These are phyloP conservation scores for Anarhynchus alexandrinus DNA, from an alignment of 2,113 vertebrate genomes.

Conservation along the genomic window DNA sequence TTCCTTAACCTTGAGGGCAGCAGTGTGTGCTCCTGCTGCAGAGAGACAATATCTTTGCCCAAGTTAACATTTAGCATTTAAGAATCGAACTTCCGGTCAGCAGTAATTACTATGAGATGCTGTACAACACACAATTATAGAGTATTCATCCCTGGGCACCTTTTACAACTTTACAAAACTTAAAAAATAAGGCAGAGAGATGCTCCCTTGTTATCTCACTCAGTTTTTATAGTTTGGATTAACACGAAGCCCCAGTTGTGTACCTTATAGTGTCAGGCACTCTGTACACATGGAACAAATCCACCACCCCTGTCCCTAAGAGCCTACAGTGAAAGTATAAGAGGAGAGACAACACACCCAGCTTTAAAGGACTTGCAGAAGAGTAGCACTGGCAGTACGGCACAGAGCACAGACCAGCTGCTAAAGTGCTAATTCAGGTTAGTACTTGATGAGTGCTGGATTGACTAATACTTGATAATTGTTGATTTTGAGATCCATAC, in stretches of 20 bases:
- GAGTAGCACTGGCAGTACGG: not conserved
- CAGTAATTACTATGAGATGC: not conserved
- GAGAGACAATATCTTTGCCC: not conserved
- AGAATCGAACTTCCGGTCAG: not conserved
- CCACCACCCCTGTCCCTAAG: not conserved
- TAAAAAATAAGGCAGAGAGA: not conserved
- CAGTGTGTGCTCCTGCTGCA: not conserved
- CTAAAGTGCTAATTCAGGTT: not conserved
- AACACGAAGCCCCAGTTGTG: rapidly evolving
- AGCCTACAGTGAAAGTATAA: not conserved
- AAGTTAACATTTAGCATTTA: not conserved
- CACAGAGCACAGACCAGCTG: not conserved
- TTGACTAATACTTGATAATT: not conserved
- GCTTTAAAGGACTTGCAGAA: not conserved
- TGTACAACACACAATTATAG: not conserved
- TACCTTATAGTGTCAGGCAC: not conserved
- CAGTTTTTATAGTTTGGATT: not conserved
- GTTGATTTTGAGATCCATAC: not conserved
- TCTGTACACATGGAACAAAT: not conserved
- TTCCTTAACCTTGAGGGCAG: not conserved
- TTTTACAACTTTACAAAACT: not conserved
- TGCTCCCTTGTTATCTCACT: not conserved
- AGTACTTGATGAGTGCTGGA: not conserved
- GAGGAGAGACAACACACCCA: not conserved
- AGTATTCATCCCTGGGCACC: not conserved